These are phyloP conservation scores for Oncopodura yosiiana DNA, from an alignment of 1,140 invertebrate species.

Conservation along the genomic window DNA sequence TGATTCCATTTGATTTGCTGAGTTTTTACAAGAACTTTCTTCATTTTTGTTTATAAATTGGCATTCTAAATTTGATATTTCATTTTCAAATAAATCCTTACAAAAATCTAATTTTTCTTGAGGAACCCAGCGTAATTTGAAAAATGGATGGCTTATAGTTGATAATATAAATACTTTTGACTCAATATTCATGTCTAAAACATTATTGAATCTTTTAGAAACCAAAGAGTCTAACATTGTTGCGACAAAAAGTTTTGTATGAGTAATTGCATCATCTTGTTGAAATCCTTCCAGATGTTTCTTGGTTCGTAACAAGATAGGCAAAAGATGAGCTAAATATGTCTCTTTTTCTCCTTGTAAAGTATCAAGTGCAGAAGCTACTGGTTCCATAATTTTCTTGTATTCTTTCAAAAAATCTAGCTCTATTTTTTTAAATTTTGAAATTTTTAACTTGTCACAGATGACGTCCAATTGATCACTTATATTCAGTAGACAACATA, in stretches of 20 bases:
- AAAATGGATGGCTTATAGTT: background rate
- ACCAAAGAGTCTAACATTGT: background rate
- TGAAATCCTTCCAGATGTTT: too few relatives aligned
- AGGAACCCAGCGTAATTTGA: slow-evolving; percentile 8
- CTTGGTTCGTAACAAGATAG: background rate
- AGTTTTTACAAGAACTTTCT: background rate
- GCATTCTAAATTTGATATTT: background rate
- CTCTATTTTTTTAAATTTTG: background rate
- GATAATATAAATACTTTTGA: background rate
- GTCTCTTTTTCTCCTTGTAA: slow-evolving; percentile 7
- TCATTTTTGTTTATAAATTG: background rate
- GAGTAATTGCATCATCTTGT: background rate
- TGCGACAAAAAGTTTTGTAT: background rate
- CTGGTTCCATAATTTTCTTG: background rate
- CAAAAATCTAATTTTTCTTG: background rate
- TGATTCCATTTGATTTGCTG: too few relatives aligned
- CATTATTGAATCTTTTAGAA: background rate
- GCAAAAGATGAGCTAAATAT: slow-evolving; percentile 4
- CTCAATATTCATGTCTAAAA: background rate
- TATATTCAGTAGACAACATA: background rate
- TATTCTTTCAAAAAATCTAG: slow-evolving; percentile 11
- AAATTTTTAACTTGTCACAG: background rate
- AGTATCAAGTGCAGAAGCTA: slow-evolving; percentile 4
- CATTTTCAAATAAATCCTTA: background rate
- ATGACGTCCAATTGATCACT: background rate